phyloP scores from a whole-genome alignment of 2,888 invertebrate species.

The Caenorhabditis angaria region DNA sequence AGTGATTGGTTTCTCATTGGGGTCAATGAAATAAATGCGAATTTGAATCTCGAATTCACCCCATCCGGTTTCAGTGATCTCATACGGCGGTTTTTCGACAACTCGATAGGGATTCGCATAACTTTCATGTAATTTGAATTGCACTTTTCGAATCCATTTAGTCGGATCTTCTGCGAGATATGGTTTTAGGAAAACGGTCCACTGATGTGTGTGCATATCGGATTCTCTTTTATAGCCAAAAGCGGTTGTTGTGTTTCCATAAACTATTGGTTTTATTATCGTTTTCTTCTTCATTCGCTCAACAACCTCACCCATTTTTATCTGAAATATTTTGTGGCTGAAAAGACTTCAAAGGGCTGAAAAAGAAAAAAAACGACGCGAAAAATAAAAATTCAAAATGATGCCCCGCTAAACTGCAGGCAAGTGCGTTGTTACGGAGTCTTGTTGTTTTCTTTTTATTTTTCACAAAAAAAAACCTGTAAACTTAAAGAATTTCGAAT shows the following conservation, averaged over 20 bases:
- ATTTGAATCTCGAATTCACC: constrained; percentile 99
- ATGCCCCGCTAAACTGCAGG: background rate
- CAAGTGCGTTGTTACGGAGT: constrained; percentile 11
- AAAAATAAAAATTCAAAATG: background rate
- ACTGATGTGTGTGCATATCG: constrained; percentile 93
- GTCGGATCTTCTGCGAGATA: constrained; percentile 50
- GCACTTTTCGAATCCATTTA: constrained; percentile 65
- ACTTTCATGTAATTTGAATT: constrained; percentile 92
- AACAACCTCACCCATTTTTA: constrained; percentile 45
- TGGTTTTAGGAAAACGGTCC: constrained; percentile 77
- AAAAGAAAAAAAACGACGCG: constrained; percentile 6
- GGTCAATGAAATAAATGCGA: constrained; percentile 95
- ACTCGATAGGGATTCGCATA: constrained; percentile 93
- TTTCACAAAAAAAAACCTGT: background rate
- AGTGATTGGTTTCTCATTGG: constrained; percentile 83
- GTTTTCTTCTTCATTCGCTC: constrained; percentile 59
- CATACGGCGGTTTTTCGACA: constrained; percentile 92
- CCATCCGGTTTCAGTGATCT: constrained; percentile 98
- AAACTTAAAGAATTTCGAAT: background rate
- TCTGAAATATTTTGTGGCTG: background rate
- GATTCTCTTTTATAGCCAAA: constrained; percentile 52
- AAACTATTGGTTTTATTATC: constrained; percentile 92
- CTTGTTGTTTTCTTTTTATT: background rate
- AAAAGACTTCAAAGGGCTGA: background rate
- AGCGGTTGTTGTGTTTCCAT: constrained; percentile 85